phyloP scores from a whole-genome alignment of 2,113 vertebrate species.

The Butorides virescens region DNA sequence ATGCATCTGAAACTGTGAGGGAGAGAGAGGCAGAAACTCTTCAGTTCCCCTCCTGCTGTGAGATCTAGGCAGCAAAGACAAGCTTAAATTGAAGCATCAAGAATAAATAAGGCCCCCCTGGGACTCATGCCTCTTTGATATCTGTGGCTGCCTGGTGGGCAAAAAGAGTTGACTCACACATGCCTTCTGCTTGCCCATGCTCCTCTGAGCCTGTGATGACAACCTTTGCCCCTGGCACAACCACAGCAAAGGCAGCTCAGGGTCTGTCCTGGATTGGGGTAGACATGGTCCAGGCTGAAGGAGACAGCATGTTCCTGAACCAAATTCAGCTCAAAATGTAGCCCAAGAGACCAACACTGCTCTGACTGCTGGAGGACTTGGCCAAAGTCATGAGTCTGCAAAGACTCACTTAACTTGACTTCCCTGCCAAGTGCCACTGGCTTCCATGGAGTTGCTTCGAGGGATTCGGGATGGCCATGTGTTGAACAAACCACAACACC shows the following conservation, averaged over 20 bases:
- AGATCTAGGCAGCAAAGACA: neutral
- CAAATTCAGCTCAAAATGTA: neutral
- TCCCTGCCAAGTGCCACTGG: neutral
- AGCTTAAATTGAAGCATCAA: conserved; percentile 10
- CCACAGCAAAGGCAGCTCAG: neutral
- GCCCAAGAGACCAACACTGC: neutral
- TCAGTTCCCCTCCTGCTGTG: neutral
- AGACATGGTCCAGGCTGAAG: neutral
- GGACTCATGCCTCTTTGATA: neutral
- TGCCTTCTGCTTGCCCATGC: neutral
- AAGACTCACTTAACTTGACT: neutral
- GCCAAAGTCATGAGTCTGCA: neutral
- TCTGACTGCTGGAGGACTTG: neutral
- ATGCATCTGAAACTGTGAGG: neutral
- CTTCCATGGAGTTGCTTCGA: neutral
- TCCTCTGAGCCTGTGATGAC: neutral
- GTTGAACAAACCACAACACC: neutral
- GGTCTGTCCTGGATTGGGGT: neutral
- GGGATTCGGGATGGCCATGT: neutral
- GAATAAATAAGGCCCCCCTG: conserved; percentile 24
- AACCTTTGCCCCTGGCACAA: neutral
- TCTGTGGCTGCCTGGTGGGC: neutral
- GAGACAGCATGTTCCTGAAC: neutral
- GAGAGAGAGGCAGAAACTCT: neutral
- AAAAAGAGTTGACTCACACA: neutral